These are phyloP conservation scores for Dasyprocta punctata DNA, from an alignment of 2,113 vertebrate species.

Conservation along the genomic window DNA sequence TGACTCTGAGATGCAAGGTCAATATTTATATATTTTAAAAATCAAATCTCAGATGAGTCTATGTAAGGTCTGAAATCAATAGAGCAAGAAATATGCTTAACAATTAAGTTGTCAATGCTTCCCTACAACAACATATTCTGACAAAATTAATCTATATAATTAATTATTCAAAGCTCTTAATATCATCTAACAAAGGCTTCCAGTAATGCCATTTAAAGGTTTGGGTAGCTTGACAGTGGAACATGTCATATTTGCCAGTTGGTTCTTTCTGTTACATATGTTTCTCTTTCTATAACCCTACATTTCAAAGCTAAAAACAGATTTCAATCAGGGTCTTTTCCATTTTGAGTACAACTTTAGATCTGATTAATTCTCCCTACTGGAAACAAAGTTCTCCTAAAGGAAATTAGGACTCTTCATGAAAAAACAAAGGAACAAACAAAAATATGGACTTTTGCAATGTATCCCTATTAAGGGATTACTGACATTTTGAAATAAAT, in stretches of 20 bases:
- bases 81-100: not conserved
- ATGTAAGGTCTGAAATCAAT: not conserved
- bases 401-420: not conserved
- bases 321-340: not conserved
- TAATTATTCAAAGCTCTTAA: slow-evolving; percentile 33
- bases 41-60: not conserved
- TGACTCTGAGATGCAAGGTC: not conserved
- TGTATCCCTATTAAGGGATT: not conserved
- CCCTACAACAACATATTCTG: not conserved
- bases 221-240: not conserved
- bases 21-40: not conserved
- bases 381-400: not conserved
- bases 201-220: not conserved
- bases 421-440: not conserved
- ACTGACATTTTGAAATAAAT: not conserved
- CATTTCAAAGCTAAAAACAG: slow-evolving; percentile 18
- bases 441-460: not conserved
- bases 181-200: slow-evolving; percentile 7
- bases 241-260: not conserved
- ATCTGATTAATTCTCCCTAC: not conserved
- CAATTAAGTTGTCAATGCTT: slow-evolving; percentile 23
- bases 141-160: slow-evolving; percentile 37
- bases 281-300: not conserved
- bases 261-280: not conserved
- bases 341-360: not conserved